phyloP scores from a whole-genome alignment of 2,113 vertebrate genomes.

The Diglossa brunneiventris region DNA sequence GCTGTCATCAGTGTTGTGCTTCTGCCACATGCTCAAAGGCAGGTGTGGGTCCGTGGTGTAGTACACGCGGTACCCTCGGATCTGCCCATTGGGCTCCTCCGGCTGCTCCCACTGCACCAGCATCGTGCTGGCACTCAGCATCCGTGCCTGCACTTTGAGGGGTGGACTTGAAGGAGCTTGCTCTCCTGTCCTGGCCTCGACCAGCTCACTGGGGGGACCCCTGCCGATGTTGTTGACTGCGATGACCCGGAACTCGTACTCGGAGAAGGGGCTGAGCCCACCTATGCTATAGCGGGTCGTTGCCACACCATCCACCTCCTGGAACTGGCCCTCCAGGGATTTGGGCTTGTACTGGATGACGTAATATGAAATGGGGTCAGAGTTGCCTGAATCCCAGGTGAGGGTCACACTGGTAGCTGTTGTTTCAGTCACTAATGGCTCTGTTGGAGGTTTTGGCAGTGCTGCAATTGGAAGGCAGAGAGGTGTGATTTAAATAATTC shows the following conservation, averaged over 20 bases:
- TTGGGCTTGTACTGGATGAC: constrained; percentile 92
- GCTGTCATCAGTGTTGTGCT: constrained; percentile 88
- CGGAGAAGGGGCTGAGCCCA: constrained; percentile 92
- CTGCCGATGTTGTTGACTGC: constrained; percentile 95
- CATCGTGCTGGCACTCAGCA: constrained; percentile 93
- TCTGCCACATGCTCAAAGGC: constrained; percentile 87
- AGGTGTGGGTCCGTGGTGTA: constrained; percentile 81
- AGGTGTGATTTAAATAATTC: constrained; percentile 56
- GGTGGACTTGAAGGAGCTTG: constrained; percentile 94
- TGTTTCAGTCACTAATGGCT: constrained; percentile 91
- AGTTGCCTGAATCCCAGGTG: constrained; percentile 95
- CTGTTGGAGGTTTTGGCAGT: constrained; percentile 87
- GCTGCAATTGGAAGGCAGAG: constrained; percentile 77
- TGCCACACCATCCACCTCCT: constrained; percentile 97
- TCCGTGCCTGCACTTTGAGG: constrained; percentile 87
- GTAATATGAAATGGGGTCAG: constrained; percentile 91
- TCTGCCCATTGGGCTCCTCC: constrained; percentile 91
- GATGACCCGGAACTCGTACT: constrained; percentile 90
- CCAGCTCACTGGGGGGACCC: constrained; percentile 83
- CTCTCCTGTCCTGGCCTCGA: constrained; percentile 89
- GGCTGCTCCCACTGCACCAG: constrained; percentile 95
- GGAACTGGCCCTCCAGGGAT: constrained; percentile 84
- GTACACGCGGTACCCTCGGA: constrained; percentile 90
- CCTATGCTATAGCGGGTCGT: constrained; percentile 97
- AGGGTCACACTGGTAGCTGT: constrained; percentile 97